Percentiles rank a stretch among this genome's conserved stretches.
These are phyloP conservation scores for Epinotia bilunana DNA, from an alignment of 2,888 invertebrate species.

Conservation along the genomic window DNA sequence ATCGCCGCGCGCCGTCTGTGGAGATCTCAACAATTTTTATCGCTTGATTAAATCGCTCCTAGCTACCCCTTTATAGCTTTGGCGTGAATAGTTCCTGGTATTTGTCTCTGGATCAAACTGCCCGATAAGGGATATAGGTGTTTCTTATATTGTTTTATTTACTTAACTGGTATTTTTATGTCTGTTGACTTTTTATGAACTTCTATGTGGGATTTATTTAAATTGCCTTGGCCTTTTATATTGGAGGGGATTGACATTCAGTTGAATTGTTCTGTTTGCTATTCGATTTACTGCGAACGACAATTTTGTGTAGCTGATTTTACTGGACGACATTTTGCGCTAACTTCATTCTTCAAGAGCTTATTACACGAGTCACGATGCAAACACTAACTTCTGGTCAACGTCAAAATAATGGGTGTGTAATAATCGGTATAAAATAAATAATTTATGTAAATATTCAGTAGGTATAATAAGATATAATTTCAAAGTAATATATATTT, in stretches of 20 bases:
- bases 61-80: constrained; percentile 75
- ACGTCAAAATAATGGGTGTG: too few relatives aligned
- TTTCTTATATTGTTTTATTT: constrained; percentile 46
- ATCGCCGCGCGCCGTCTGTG: constrained; percentile 71
- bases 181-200: constrained; percentile 42
- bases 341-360: too few relatives aligned
- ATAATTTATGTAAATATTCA: too few relatives aligned
- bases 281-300: constrained; percentile 15
- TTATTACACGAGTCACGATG: too few relatives aligned
- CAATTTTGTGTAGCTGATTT: too few relatives aligned
- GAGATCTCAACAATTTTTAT: constrained; percentile 74
- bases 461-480: too few relatives aligned
- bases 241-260: constrained; percentile 30
- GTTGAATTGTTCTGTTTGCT: constrained; percentile 3
- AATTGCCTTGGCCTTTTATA: constrained; percentile 24
- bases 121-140: constrained; percentile 58
- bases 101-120: constrained; percentile 64
- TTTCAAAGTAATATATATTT: too few relatives aligned
- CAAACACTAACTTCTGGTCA: too few relatives aligned
- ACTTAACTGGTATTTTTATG: constrained; percentile 41
- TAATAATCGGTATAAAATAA: too few relatives aligned
- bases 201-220: constrained; percentile 34
- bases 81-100: constrained; percentile 65
- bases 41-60: constrained; percentile 76
- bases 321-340: too few relatives aligned